Conservation (phyloP, 2,113 vertebrate genomes). For the Cebus imitator region DNA sequence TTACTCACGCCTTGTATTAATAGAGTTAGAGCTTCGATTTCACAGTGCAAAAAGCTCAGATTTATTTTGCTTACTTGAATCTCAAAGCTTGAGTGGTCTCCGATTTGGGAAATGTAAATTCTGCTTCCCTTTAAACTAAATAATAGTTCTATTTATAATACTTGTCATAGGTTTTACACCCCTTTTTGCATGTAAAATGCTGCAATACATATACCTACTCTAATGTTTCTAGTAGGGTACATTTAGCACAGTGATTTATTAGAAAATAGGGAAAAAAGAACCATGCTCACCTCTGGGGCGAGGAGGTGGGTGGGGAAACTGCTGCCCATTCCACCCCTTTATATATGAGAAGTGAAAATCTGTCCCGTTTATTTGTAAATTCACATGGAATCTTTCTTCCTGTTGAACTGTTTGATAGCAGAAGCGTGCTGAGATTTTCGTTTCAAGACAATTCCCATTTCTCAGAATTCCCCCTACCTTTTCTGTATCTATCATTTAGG, state of each 20-base stretch:
- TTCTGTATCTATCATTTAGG: slow-evolving; percentile 36
- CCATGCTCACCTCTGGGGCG: not conserved
- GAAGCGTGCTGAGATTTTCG: not conserved
- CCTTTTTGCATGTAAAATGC: slow-evolving; percentile 43
- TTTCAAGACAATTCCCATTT: slow-evolving; percentile 58
- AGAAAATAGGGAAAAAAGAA: slow-evolving; percentile 25
- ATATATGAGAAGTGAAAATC: slow-evolving; percentile 39
- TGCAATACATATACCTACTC: not conserved
- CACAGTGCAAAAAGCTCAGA: slow-evolving; percentile 64
- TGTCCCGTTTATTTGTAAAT: slow-evolving; percentile 24
- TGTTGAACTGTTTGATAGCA: not conserved
- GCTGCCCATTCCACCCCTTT: not conserved
- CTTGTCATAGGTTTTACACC: slow-evolving; percentile 53
- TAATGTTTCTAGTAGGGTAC: not conserved
- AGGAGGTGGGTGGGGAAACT: slow-evolving; percentile 10
- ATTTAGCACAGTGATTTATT: slow-evolving; percentile 20
- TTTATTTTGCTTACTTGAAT: slow-evolving; percentile 74
- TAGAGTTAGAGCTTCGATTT: slow-evolving; percentile 66
- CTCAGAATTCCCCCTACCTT: slow-evolving; percentile 20
- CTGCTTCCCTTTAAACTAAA: slow-evolving; percentile 73
- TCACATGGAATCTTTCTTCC: not conserved
- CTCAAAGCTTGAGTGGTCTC: slow-evolving; percentile 67
- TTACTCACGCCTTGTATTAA: slow-evolving; percentile 62
- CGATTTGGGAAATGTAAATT: slow-evolving; percentile 76
- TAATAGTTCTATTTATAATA: slow-evolving; percentile 70